Conservation (phyloP, 2,888 invertebrate genomes). For the Shargacucullia verbasci region DNA sequence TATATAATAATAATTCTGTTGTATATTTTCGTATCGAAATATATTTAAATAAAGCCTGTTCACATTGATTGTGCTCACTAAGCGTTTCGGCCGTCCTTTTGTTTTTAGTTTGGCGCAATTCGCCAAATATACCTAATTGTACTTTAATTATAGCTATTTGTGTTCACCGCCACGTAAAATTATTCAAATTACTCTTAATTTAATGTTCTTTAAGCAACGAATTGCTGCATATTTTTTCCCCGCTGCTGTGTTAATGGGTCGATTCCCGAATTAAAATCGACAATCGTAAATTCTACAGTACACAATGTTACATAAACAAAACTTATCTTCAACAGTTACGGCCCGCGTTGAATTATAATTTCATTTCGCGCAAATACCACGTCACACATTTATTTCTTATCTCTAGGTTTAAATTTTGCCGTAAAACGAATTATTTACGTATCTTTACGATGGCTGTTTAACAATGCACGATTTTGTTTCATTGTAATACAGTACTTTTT, state of each 20-base stretch:
- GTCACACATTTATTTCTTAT: conserved; percentile 61
- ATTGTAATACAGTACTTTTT: conserved; percentile 28
- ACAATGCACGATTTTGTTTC: conserved; percentile 42
- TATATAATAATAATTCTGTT: conserved; percentile 12
- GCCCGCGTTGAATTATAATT: conserved; percentile 69
- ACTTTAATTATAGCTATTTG: conserved; percentile 83
- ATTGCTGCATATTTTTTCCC: conserved; percentile 79
- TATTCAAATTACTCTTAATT: conserved; percentile 85
- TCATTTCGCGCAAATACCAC: conserved; percentile 62
- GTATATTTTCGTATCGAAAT: conserved; percentile 21
- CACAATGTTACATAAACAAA: conserved; percentile 79
- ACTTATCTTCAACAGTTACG: conserved; percentile 77
- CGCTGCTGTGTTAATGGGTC: conserved; percentile 77
- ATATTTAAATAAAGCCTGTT: conserved; percentile 17
- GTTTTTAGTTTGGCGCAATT: conserved; percentile 68
- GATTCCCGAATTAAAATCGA: conserved; percentile 80
- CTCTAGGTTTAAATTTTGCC: conserved; percentile 49
- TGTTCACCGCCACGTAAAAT: conserved; percentile 83
- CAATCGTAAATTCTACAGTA: conserved; percentile 74
- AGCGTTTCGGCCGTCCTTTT: conserved; percentile 56
- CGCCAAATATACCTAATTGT: conserved; percentile 66
- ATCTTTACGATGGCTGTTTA: conserved; percentile 51
- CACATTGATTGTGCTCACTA: conserved; percentile 60
- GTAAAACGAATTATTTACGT: conserved; percentile 52
- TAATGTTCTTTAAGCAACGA: conserved; percentile 81